Evolutionary conservation across 2,797 vertebrate genomes (phyloP), one percentile per base, ranked within the genome.

Genomic region (Darevskia mixta): DNA sequence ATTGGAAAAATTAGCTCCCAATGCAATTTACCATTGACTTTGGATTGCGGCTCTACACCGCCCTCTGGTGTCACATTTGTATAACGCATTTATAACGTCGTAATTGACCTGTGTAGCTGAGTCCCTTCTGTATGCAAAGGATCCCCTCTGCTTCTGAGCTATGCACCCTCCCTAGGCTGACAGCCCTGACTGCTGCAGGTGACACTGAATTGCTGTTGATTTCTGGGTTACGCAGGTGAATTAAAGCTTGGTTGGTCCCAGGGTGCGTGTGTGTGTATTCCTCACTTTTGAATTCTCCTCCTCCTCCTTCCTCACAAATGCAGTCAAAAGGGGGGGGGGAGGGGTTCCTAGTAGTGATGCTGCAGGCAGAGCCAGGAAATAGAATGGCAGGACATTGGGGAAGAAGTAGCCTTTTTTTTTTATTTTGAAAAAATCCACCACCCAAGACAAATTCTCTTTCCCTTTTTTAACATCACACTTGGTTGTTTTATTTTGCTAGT

Each of bases 211-310:
- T 64, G 8, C 25, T 87, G 79, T 79, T 87, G 89, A 17, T 88
- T 93, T 92, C 90, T 79, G 89, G 92, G 88, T 43, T 95, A 90
- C 91, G 94, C 94, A 90, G 35, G 89, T 80, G 89, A 91, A 91
- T 91, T 95, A 94, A 96, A 94, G 89, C 95, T 92, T 87, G 94
- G 92, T 94, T 95, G 89, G 92, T 90, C 89, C 88, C 92, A 95
- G 92, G 94, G 18, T 49, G n/a, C 15, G 93, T 95, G 92, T 95
- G 92, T 94, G 92, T 89, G 95, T 94, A 95, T 95, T 93, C 85
- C 91, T 94, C 94, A 92, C 94, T 95, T 95, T 94, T 91, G 83
- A 93, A 91, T 92, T 93, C 93, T 95, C 96, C 93, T 94, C 43
- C 45, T 49, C 95, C 79, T 90, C 90, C 94, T 95, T 95, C 90